phyloP scores from a whole-genome alignment of 2,888 invertebrate species.

The Drosophila koepferae region DNA sequence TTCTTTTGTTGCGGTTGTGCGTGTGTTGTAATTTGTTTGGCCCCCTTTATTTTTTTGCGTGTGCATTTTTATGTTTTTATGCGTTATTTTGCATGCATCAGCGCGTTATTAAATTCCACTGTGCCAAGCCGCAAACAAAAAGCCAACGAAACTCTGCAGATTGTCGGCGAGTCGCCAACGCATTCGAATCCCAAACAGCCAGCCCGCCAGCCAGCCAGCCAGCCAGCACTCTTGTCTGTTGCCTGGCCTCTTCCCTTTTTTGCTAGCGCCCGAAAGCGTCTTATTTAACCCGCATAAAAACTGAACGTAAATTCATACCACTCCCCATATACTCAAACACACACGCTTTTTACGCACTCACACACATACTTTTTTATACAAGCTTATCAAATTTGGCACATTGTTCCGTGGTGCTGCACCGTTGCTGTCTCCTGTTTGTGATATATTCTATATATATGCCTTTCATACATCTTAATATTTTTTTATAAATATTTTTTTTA shows the following conservation, averaged over 20 bases:
- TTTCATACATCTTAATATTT: not conserved
- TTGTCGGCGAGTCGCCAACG: constrained; percentile 50
- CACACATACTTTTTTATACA: not conserved
- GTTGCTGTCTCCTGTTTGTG: not conserved
- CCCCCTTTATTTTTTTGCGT: constrained; percentile 50
- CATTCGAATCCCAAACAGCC: constrained; percentile 18
- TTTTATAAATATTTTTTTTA: not conserved
- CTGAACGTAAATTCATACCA: constrained; percentile 20
- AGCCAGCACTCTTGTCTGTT: not conserved
- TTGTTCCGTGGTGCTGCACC: constrained; percentile 43
- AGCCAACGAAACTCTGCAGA: constrained; percentile 44
- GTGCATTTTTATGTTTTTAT: constrained; percentile 79
- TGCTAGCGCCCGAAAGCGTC: constrained; percentile 38
- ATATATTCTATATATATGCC: not conserved
- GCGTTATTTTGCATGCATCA: constrained; percentile 81
- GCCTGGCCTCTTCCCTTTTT: not conserved
- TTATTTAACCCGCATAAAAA: constrained; percentile 70
- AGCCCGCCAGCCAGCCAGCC: not conserved
- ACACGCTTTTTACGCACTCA: constrained; percentile 4
- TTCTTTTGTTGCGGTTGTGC: constrained; percentile 12
- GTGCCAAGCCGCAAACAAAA: constrained; percentile 56
- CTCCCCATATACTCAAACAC: not conserved
- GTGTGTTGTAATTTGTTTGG: constrained; percentile 72
- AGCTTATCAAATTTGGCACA: constrained; percentile 57
- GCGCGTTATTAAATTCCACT: constrained; percentile 77